A percentile compares a stretch with the other conserved stretches of the same genome.
Conservation (phyloP, 2,113 vertebrate genomes). For the Lichenostomus cassidix region DNA sequence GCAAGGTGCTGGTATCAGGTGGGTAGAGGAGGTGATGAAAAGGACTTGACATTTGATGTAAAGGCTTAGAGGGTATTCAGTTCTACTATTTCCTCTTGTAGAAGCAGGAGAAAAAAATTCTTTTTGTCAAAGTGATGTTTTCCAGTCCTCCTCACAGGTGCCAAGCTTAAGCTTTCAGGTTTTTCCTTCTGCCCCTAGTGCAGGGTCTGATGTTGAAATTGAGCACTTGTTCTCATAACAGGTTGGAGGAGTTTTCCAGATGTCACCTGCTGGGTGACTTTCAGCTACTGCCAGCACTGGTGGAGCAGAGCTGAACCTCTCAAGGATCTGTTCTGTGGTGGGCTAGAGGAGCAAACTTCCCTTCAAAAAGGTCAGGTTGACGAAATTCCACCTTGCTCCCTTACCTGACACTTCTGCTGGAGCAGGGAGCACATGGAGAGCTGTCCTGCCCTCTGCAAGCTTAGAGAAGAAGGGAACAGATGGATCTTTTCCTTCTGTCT, state of each 20-base stretch:
- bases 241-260: background rate
- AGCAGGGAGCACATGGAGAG: accelerated
- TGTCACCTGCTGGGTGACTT: background rate
- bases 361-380: background rate
- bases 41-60: background rate
- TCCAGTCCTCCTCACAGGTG: background rate
- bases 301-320: background rate
- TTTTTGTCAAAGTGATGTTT: background rate
- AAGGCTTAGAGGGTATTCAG: background rate
- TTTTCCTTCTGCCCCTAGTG: background rate
- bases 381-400: background rate
- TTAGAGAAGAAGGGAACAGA: background rate
- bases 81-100: background rate
- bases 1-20: background rate
- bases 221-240: background rate
- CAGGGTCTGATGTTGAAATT: background rate
- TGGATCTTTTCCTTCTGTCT: background rate
- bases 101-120: background rate
- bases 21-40: background rate
- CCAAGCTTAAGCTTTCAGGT: background rate
- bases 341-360: background rate
- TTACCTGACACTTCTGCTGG: background rate
- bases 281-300: background rate
- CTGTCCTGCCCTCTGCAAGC: background rate
- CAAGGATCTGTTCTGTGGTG: background rate